phyloP scores from a whole-genome alignment of 2,113 vertebrate species.

The Noturus placidus region DNA sequence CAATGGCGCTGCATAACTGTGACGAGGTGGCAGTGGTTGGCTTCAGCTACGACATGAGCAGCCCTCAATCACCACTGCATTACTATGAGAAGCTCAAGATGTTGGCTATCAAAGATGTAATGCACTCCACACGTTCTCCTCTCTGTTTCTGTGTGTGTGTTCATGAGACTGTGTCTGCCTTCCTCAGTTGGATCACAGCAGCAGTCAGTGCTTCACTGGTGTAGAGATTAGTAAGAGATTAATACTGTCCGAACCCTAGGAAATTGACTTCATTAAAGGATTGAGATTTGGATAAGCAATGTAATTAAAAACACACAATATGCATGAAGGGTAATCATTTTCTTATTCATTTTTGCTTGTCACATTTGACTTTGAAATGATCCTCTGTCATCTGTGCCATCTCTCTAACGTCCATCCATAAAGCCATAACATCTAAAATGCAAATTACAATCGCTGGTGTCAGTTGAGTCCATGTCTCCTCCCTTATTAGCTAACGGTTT shows the following conservation, averaged over 20 bases:
- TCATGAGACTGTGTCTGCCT: not conserved
- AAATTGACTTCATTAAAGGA: not conserved
- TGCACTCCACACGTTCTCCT: not conserved
- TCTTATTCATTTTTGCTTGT: not conserved
- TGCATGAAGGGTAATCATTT: not conserved
- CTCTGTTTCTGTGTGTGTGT: not conserved
- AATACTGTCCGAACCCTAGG: not conserved
- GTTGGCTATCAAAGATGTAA: conserved; percentile 97
- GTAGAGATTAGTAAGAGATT: not conserved
- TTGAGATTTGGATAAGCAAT: not conserved
- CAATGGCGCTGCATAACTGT: conserved; percentile 97
- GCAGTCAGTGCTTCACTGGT: not conserved
- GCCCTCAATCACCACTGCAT: conserved; percentile 88
- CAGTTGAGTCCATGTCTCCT: not conserved
- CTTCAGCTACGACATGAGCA: conserved; percentile 95
- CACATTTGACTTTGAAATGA: not conserved
- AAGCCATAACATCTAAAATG: not conserved
- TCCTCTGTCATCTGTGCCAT: not conserved
- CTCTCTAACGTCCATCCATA: not conserved
- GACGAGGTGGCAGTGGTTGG: conserved; percentile 96
- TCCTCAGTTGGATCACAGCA: not conserved
- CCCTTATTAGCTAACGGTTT: not conserved
- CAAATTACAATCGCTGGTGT: not conserved
- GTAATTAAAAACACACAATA: not conserved
- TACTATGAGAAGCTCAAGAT: conserved; percentile 97